Evolutionary conservation across 2,888 invertebrate genomes (phyloP).

Genomic region (Ariolimax columbianus): DNA sequence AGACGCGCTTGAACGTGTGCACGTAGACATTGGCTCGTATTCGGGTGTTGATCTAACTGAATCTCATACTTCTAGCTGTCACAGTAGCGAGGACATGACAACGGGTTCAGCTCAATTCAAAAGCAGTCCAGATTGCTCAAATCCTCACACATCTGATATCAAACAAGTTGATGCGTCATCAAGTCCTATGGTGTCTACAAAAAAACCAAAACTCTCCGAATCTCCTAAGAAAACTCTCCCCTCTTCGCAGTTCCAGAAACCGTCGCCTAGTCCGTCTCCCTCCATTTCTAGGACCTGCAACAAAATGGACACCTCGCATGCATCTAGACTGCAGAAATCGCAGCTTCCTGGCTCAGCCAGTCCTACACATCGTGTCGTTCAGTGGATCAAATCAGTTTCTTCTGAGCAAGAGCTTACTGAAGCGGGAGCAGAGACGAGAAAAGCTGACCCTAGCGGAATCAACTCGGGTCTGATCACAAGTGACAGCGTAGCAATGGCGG

Average conservation of each 20-base stretch:
- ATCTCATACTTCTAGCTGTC: slow-evolving; percentile 61
- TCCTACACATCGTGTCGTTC: slow-evolving; percentile 73
- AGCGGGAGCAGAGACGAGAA: neutral
- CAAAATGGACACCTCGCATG: slow-evolving; percentile 41
- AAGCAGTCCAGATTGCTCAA: slow-evolving; percentile 61
- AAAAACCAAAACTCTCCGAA: slow-evolving; percentile 44
- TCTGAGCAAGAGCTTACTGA: slow-evolving; percentile 57
- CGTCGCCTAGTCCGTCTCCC: slow-evolving; percentile 69
- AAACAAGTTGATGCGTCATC: slow-evolving; percentile 49
- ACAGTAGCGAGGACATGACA: slow-evolving; percentile 54
- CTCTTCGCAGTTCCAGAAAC: slow-evolving; percentile 64
- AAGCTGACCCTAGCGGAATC: neutral
- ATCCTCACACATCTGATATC: slow-evolving; percentile 49
- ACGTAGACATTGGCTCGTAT: slow-evolving; percentile 65
- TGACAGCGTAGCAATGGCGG: slow-evolving; percentile 52
- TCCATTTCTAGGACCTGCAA: slow-evolving; percentile 58
- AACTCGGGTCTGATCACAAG: neutral
- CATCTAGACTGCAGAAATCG: slow-evolving; percentile 60
- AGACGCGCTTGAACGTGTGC: slow-evolving; percentile 65
- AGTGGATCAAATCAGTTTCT: slow-evolving; percentile 76
- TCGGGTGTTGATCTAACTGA: slow-evolving; percentile 64
- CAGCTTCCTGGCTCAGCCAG: slow-evolving; percentile 63
- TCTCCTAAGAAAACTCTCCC: slow-evolving; percentile 49
- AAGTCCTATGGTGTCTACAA: slow-evolving; percentile 47
- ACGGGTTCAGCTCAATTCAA: slow-evolving; percentile 52